Evolutionary conservation across 2,888 invertebrate species (phyloP), one percentile per base, ranked within the genome.

Genomic region (Eutolmus rufibarbis): DNA sequence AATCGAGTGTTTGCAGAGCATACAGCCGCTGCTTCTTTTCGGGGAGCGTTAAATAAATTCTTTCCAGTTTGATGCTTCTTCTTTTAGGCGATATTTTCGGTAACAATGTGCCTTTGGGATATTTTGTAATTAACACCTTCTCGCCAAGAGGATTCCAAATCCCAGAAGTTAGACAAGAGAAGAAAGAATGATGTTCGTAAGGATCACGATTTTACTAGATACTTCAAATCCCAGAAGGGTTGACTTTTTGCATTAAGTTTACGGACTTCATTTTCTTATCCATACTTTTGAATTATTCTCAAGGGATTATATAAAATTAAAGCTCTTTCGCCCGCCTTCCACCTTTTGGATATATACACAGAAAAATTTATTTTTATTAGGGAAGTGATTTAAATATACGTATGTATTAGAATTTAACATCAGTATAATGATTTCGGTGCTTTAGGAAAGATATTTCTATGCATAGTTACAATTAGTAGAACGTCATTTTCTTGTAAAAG

Each of bases 81-180:
- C 66, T 28, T 66, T 66, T 28, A 34, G 66, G 66, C 23, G 66
- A 66, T 66, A 19, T n/a, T 79, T 34, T 79, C n/a, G 51, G 31
- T 79, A 79, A 79, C 31, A 79, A 28, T 79, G 79, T 79, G 46
- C 79, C 79, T 79, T 51, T 51, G 79, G 79, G 79, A 79, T 51
- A 79, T 79, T 66, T 79, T 79, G 79, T 79, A 79, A 79, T 79
- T 79, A 79, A 79, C 79, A 79, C 43, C n/a, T 79, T 79, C 31
- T 28, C 51, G 9, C 66, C 66, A 66, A 66, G 66, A 66, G 66
- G 23, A 66, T 66, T 66, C 66, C 8, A 66, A 66, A n/a, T 28
- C 28, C 28, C 19, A 66, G 14, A 66, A 66, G 19, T 66, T 19
- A 12, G 66, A 66, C 66, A 14, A 66, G 66, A 19, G 9, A 66